These are phyloP conservation scores for Phoeniculus purpureus DNA, from an alignment of 2,797 vertebrate species.

Conservation along the genomic window DNA sequence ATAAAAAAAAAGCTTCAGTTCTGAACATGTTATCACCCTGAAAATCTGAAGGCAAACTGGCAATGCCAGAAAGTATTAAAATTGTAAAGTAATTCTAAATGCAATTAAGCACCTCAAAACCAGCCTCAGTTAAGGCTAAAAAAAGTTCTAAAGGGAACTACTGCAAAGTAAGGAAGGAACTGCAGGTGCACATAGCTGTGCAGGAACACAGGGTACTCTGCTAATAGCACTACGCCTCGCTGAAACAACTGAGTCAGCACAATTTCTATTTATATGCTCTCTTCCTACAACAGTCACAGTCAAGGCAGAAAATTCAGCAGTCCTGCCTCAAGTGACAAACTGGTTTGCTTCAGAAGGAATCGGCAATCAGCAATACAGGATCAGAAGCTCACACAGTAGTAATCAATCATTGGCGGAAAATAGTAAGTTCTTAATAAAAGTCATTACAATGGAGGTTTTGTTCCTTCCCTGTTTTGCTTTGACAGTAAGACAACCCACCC, in stretches of 20 bases:
- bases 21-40: not conserved
- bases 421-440: not conserved
- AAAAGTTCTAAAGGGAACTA: slow-evolving; percentile 53
- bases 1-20: not conserved
- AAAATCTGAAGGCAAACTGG: not conserved
- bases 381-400: not conserved
- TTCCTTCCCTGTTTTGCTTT: not conserved
- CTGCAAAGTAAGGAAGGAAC: slow-evolving; percentile 62
- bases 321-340: slow-evolving; percentile 9
- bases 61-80: not conserved
- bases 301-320: slow-evolving; percentile 48
- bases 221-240: slow-evolving; percentile 48
- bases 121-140: not conserved
- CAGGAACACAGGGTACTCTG: slow-evolving; percentile 64
- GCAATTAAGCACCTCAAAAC: slow-evolving; percentile 17
- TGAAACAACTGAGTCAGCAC: slow-evolving; percentile 68
- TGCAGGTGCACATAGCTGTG: slow-evolving; percentile 63
- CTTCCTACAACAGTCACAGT: slow-evolving; percentile 45
- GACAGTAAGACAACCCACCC: not conserved
- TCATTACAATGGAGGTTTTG: not conserved
- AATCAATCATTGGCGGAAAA: not conserved
- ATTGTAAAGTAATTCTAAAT: slow-evolving; percentile 18
- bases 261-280: slow-evolving; percentile 63
- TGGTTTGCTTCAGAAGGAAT: not conserved
- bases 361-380: not conserved